Base-by-base conservation (phyloP, 2,113 vertebrate genomes). In the Crotophaga sulcirostris region DNA sequence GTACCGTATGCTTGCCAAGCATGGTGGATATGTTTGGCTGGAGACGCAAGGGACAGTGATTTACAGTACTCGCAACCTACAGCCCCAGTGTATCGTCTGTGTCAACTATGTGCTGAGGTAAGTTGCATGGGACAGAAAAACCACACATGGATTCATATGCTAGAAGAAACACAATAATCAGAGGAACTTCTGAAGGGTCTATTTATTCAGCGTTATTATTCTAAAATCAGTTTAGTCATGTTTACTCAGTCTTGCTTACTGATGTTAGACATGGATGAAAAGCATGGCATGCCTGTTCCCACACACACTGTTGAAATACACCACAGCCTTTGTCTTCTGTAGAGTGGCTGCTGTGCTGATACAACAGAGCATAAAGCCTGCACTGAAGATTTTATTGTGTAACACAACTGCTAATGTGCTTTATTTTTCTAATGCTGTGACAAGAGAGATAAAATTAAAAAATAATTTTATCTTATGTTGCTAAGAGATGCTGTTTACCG, bases 31-130 rank as follows among this genome's bases (percentile, higher is more conserved):
- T 1, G 98, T 99, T 12, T 99, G 99, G 99, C 97, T 99, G 96
- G 99, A 99, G 97, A 99, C 98, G 9, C 99, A 99, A 89, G 98
- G 99, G 33, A 99, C 99, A 0, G 98, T 99, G 96, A 98, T 99
- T 89, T 99, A 99, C 94, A 98, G 98, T 10, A 98, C 95, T 8
- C 98, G 98, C 42, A 98, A 98, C 95, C 97, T 98, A 25, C 99
- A 98, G 96, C 98, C 99, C 5, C 98, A 99, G 96, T 99, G 98
- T 85, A 98, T 99, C 70, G 98, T 99, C 94, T 99, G 98, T 40
- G 98, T 99, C 89, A 99, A 99, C 97, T 99, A 99, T 0, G 98
- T 99, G 56, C 98, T 99, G 87, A 99, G 99, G 99, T 99, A 44
- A 97, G 98, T 42, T 8, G 14, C 19, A 3, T 0, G 1, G 72